phyloP scores from a whole-genome alignment of 2,113 vertebrate species.

The Symphodus melops region DNA sequence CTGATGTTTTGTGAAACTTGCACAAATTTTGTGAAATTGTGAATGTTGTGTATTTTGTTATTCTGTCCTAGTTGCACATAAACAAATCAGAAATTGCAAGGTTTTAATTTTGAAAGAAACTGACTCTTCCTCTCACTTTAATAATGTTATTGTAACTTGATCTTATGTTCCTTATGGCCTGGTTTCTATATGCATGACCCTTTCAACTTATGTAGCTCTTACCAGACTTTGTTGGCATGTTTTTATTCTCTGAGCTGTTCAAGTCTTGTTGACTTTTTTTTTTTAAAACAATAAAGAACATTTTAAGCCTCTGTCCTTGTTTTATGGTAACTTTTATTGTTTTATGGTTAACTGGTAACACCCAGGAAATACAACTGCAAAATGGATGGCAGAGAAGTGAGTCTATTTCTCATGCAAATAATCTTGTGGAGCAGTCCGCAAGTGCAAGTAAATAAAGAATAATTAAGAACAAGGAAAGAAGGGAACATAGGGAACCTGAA shows the following conservation, averaged over 20 bases:
- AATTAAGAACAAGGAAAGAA: too few relatives aligned
- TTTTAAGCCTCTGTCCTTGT: conserved; percentile 15
- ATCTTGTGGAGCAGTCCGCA: too few relatives aligned
- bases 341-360: too few relatives aligned
- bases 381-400: too few relatives aligned
- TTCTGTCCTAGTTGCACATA: neutral
- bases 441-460: too few relatives aligned
- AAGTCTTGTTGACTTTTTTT: conserved; percentile 35
- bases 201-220: conserved; percentile 1
- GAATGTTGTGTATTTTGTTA: conserved; percentile 7
- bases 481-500: too few relatives aligned
- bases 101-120: neutral
- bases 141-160: conserved; percentile 3
- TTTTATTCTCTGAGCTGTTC: conserved; percentile 29
- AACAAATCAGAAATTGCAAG: neutral
- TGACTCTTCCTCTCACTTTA: conserved; percentile 1
- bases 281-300: conserved; percentile 57
- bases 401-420: too few relatives aligned
- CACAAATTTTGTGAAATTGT: conserved; percentile 39
- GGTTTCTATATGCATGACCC: conserved; percentile 56
- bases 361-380: too few relatives aligned
- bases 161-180: conserved; percentile 10
- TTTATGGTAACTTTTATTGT: too few relatives aligned
- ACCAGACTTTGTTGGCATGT: conserved; percentile 41
- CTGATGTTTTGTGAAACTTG: conserved; percentile 39